These are phyloP conservation scores for Eriocheir sinensis DNA, from an alignment of 1,140 invertebrate genomes.

Conservation along the genomic window DNA sequence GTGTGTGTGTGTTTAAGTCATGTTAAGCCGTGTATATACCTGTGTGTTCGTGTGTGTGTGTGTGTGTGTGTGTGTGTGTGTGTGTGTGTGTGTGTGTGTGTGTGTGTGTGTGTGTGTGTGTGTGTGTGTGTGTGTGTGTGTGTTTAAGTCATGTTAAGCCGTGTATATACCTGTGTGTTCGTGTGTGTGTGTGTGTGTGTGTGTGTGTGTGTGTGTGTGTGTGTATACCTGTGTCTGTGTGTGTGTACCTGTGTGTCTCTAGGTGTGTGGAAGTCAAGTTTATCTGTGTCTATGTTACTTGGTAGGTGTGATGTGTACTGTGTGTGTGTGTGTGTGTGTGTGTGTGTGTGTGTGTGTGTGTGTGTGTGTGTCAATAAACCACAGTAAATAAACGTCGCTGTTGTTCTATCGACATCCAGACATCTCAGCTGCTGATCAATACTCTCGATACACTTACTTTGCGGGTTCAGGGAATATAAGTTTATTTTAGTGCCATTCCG, in stretches of 20 bases:
- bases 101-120: slow-evolving; percentile 60
- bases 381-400: too few species aligned
- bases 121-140: slow-evolving; percentile 60
- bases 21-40: background rate
- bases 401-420: too few species aligned
- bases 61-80: background rate
- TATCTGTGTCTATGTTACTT: background rate
- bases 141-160: too few species aligned
- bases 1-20: background rate
- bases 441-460: background rate
- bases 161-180: background rate
- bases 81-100: background rate
- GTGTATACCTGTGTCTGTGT: background rate
- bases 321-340: background rate
- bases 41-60: too few species aligned
- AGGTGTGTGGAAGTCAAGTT: background rate
- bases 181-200: slow-evolving; percentile 65
- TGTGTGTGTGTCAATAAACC: too few species aligned
- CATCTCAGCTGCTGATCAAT: too few species aligned
- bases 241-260: background rate
- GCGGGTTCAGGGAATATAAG: background rate
- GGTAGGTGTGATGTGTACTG: too few species aligned
- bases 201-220: slow-evolving; percentile 57
- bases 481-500: too few species aligned
- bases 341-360: background rate